phyloP scores from a whole-genome alignment of 2,113 vertebrate genomes.

The Hemichromis elongatus region DNA sequence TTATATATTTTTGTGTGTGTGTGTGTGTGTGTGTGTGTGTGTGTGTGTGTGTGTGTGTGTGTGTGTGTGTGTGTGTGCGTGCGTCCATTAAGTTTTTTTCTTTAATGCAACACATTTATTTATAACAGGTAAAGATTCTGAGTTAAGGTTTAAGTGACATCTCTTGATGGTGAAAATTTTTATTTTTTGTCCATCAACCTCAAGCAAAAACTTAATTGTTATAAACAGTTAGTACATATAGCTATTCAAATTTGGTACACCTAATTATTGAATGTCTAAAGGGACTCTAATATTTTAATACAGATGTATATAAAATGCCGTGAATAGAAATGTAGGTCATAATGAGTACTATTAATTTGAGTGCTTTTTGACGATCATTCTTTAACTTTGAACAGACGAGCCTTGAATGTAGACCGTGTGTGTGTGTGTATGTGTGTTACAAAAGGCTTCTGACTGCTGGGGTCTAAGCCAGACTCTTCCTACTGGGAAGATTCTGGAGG shows the following conservation, averaged over 20 bases:
- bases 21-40: background rate
- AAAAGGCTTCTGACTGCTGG: background rate
- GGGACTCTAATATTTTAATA: background rate
- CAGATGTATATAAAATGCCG: background rate
- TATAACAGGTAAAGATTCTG: background rate
- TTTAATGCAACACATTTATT: background rate
- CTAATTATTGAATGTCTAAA: background rate
- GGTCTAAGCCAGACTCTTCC: background rate
- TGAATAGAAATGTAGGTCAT: background rate
- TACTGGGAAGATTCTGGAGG: background rate
- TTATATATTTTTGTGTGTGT: background rate
- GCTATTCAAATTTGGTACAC: background rate
- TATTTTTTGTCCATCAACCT: no score
- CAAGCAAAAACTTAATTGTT: background rate
- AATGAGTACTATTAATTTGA: background rate
- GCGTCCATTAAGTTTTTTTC: no score
- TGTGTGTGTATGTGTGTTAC: background rate
- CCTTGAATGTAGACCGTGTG: background rate
- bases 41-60: no score
- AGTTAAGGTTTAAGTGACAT: background rate
- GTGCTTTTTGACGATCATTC: background rate
- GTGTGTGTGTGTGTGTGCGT: background rate
- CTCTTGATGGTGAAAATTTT: background rate
- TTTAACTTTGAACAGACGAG: background rate
- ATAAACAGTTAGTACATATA: background rate